A percentile compares a stretch with the other conserved stretches of the same genome.
Evolutionary conservation across 2,797 vertebrate species (phyloP).

Genomic region (Perodicticus potto): DNA sequence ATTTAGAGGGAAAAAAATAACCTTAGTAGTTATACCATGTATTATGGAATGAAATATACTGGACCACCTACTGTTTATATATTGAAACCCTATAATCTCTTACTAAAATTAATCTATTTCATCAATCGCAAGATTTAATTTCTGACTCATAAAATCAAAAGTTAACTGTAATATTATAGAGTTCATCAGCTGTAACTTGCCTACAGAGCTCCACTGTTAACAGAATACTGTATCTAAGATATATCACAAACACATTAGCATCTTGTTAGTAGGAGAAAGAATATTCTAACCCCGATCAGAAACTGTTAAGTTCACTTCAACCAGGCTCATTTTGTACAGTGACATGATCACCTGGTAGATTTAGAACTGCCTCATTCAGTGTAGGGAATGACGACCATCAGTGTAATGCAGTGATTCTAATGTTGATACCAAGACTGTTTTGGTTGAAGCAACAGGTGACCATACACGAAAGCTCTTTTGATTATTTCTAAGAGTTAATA

Average conservation of each 20-base stretch:
- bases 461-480: background rate
- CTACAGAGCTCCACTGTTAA: background rate
- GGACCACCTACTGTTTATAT: background rate
- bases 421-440: background rate
- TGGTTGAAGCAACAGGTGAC: background rate
- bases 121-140: background rate
- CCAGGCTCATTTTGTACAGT: background rate
- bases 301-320: background rate
- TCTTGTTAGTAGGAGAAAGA: slow-evolving; percentile 13
- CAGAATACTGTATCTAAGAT: background rate
- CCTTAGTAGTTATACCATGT: background rate
- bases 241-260: background rate
- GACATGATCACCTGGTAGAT: background rate
- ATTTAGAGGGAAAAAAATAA: background rate
- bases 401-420: background rate
- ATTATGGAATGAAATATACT: slow-evolving; percentile 5
- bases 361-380: background rate
- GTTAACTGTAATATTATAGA: background rate
- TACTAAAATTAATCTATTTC: background rate
- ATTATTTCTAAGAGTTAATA: background rate
- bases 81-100: background rate
- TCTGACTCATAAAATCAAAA: background rate
- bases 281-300: background rate
- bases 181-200: background rate
- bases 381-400: background rate